A percentile compares a stretch with the other conserved stretches of the same genome.
Evolutionary conservation across 2,797 vertebrate species (phyloP).

Genomic region (Dromococcyx pavoninus): DNA sequence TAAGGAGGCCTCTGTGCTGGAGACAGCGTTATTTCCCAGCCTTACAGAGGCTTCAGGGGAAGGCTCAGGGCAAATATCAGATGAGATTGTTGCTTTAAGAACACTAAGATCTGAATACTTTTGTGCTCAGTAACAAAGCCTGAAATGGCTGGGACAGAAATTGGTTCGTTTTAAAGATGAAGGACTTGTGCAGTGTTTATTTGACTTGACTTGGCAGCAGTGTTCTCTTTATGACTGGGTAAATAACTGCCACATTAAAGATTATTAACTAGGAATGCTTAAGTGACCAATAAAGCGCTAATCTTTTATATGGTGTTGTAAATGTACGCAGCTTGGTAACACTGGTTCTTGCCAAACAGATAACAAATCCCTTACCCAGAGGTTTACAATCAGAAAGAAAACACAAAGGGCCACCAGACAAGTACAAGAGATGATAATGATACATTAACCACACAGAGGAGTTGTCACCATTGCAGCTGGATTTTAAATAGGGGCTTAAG

Average conservation of each 20-base stretch:
- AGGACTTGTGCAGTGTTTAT: not conserved
- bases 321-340: not conserved
- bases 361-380: not conserved
- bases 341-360: constrained; percentile 31
- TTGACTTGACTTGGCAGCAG: constrained; percentile 15
- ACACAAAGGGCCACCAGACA: not conserved
- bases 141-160: not conserved
- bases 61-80: rapidly evolving
- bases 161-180: not conserved
- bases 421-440: not conserved
- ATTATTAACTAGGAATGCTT: constrained; percentile 35
- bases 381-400: not conserved
- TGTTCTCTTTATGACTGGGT: not conserved
- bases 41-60: not conserved
- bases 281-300: constrained; percentile 55
- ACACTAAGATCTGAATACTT: not conserved
- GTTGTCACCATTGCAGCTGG: not conserved
- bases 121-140: not conserved
- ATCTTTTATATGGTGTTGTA: constrained; percentile 45
- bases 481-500: not conserved
- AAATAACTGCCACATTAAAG: constrained; percentile 45
- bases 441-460: not conserved
- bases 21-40: not conserved
- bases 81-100: not conserved
- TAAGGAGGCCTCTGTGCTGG: not conserved